Evolutionary conservation across 1,140 invertebrate genomes (phyloP), one percentile per base, ranked within the genome.

Genomic region (Berghia stephanieae): DNA sequence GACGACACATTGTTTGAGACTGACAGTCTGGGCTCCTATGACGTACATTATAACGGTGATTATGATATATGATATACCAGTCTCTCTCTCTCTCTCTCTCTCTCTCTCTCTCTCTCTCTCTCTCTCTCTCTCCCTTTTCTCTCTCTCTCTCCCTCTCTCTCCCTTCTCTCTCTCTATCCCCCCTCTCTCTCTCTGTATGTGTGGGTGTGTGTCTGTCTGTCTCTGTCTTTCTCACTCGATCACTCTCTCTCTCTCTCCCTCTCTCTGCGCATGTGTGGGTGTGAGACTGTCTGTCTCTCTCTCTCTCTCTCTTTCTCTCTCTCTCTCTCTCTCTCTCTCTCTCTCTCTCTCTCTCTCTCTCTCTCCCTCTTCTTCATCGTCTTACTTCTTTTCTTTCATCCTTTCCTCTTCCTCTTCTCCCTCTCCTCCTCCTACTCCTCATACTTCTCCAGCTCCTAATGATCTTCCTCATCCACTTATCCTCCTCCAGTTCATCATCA

Each of bases 141-240:
- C 60, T 16, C 27, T 24, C 67, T 3, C 4, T 27, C 36, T 40
- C 43, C 34, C 38, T n/a, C 67, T 13, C 38, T 24, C 67, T 27
- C 16, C 43, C 18, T 27, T 27, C 78, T 21, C 63, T 71, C 82
- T 83, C 66, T 96, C 96, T 92, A 96, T 55, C 94, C 93, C 85
- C 96, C 96, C 31, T 94, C 93, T 76, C 89, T 98, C 0, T 98
- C 96, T 1, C 89, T 98, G 27, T 96, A 98, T 68, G 34, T 68
- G 27, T 34, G 34, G 27, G 49, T 71, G 57, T 49, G 16, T 77
- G 27, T 81, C n/a, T 74, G 31, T 73, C 27, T 52, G 42, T 72
- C 27, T 34, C 27, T 55, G 24, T 73, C 24, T 73, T 31, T 52
- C 4, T 49, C 43, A 5, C 38, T 72, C 5, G 18, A 73, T 55